A percentile compares a stretch with the other conserved stretches of the same genome.
These are phyloP conservation scores for Sipha maydis DNA, from an alignment of 2,888 invertebrate genomes.

Conservation along the genomic window DNA sequence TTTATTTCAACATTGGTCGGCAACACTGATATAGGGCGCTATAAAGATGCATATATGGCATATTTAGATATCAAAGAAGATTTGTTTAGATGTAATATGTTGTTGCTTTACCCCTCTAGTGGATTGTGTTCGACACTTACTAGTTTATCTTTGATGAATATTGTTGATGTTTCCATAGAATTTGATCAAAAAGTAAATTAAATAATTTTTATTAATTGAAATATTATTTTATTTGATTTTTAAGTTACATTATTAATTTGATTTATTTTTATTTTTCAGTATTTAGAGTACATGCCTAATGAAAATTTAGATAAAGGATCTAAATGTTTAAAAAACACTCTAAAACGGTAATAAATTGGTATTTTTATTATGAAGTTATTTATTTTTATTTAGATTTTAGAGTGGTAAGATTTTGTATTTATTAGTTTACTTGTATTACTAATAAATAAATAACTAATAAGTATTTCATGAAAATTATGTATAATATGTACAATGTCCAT, in stretches of 20 bases:
- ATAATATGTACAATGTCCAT: too few species aligned
- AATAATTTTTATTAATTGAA: not conserved
- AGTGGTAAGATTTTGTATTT: too few species aligned
- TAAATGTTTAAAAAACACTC: constrained; percentile 53
- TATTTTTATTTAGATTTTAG: not conserved
- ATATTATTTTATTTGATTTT: not conserved
- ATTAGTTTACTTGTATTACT: too few species aligned
- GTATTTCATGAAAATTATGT: too few species aligned
- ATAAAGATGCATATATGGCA: constrained; percentile 14
- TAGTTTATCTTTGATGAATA: constrained; percentile 23
- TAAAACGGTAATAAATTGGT: constrained; percentile 47
- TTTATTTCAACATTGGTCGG: constrained; percentile 29
- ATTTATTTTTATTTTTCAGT: constrained; percentile 36
- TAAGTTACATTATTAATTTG: not conserved
- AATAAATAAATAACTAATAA: too few species aligned
- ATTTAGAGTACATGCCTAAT: constrained; percentile 51
- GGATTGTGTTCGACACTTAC: constrained; percentile 29
- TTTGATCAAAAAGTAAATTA: constrained; percentile 51
- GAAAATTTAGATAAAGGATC: constrained; percentile 48
- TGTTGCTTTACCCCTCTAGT: constrained; percentile 5
- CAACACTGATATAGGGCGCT: constrained; percentile 8
- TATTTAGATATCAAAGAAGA: constrained; percentile 42
- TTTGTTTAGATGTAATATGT: constrained; percentile 11
- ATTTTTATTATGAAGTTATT: not conserved
- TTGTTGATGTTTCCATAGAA: constrained; percentile 47